Base-by-base conservation (phyloP, 2,797 vertebrate genomes). In the Nasua narica region DNA sequence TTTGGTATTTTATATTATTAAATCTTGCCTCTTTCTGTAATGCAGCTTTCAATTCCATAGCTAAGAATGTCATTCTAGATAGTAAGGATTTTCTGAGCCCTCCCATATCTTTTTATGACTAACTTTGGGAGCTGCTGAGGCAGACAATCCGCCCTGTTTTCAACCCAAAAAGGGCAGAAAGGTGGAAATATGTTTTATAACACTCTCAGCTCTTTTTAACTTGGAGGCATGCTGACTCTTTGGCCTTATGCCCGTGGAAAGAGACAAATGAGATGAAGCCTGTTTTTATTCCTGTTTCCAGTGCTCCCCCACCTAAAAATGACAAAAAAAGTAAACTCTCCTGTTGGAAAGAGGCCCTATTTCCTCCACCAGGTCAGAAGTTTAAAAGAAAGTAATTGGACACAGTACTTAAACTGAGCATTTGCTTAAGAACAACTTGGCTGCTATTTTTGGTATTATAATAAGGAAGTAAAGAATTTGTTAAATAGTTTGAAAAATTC, bases 181-280 rank as follows among this genome's bases (percentile, higher is more conserved):
- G 70, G 83, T 94, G 67, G 78, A 97, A 95, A 94, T 92, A 97
- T 96, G 84, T 84, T 98, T 96, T 91, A 84, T 97, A 86, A 96
- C 91, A 69, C 35, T 96, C 94, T 95, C 95, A 97, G 84, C 83
- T 96, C 95, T 97, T 98, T 97, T 91, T 96, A 91, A 14, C 72
- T 93, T 92, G 91, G 91, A 98, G 94, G 67, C 93, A 98, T 97
- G 97, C 96, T 98, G 97, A 94, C 62, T 97, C 97, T 91, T 93
- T 98, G 98, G 97, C 87, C 46, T 65, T 43, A 5, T 4, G 87
- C 97, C 96, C 85, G 52, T 93, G 93, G 96, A 94, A 81, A 96
- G 92, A 98, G 95, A 92, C 78, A 97, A 98, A 97, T 90, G 95
- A 98, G 91, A 95, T 4, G 74, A 70, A 96, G 82, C 60, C 95